Evolutionary conservation across 2,888 invertebrate species (phyloP), one percentile per base, ranked within the genome.

Genomic region (Frankliniella intonsa): DNA sequence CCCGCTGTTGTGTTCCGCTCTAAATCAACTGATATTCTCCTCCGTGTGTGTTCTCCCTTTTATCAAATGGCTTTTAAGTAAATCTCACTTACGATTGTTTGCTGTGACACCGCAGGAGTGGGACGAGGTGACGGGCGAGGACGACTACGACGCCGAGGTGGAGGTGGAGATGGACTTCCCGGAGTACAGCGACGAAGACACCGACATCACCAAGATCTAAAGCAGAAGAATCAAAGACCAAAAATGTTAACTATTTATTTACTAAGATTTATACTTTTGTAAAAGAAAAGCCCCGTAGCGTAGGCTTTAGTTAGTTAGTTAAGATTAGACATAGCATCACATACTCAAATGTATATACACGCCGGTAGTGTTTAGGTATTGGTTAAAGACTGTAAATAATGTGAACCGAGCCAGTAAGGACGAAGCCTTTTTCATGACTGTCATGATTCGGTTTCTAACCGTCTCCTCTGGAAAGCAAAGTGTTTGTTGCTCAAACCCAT

Each of bases 121-220:
- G 69, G 69, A 76, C 9, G 69, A 76, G 11, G 12, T 76, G 69
- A 11, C 69, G 10, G 69, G 62, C 62, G 62, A 62, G 17, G 11
- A 62, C 62, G 11, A 62, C 62, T 9, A 76, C 69, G 69, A 76
- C 69, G 69, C 22, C 2, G 22, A n/a, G 11, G 69, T 69, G 22
- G 69, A 76, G 69, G 25, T 76, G 69, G 69, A 76, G 69, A 25
- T 22, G 69, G 69, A 76, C 25, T 76, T 76, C 69, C 69, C 69
- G 25, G 69, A 76, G 69, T 76, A 76, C 69, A 76, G 69, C 69
- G 69, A 22, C 69, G 69, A 76, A 22, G 69, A 76, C 69, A 76
- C 69, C n/a, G 69, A 76, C 69, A 76, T 76, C 22, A 25, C 69
- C 25, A 76, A 76, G 69, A 76, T 76, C 69, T 76, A 9, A 25